Evolutionary conservation across 2,888 invertebrate genomes (phyloP), one percentile per base, ranked within the genome.

Genomic region (Ceriagrion tenellum): DNA sequence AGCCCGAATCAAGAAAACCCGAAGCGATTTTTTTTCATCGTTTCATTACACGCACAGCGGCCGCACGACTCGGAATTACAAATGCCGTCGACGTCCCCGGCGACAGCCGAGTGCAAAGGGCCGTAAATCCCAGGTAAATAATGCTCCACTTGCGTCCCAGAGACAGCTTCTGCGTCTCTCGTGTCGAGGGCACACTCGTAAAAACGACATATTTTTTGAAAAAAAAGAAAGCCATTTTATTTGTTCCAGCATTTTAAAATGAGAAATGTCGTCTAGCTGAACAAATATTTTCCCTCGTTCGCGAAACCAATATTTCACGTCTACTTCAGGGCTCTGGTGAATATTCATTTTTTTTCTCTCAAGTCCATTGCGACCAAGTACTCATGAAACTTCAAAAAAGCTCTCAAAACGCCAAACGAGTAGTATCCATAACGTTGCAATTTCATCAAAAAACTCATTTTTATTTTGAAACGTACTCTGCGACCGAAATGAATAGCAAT

Each of bases 71-170:
- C 26, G n/a, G 13, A 69, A 69, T 69, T 26, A 69, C n/a, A 69
- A 10, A 69, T 69, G 69, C 69, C n/a, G 69, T 10, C n/a, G 69
- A 69, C 69, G 69, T 69, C 3, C 69, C 69, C 20, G 69, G 69
- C n/a, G 69, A 69, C 69, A 69, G 69, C n/a, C 69, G 69, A 69
- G n/a, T 26, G 69, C n/a, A n/a, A 69, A 69, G n/a, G 69, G n/a
- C 69, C 69, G 69, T 69, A 69, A 69, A 69, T 69, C 69, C 20
- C 69, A 69, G 69, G 69, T 69, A 69, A 69, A 69, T 69, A n/a
- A 69, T 69, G 69, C 69, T 69, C n/a, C 69, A n/a, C n/a, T 69
- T 69, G 26, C 69, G 2, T 12, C n/a, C 18, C 69, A n/a, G 69
- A 69, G 69, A 69, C 69, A n/a, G 69, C 69, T 69, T n/a, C n/a